Percentiles rank a stretch among this genome's conserved stretches.
These are phyloP conservation scores for Ecliptopera silaceata DNA, from an alignment of 2,888 invertebrate genomes.

Conservation along the genomic window DNA sequence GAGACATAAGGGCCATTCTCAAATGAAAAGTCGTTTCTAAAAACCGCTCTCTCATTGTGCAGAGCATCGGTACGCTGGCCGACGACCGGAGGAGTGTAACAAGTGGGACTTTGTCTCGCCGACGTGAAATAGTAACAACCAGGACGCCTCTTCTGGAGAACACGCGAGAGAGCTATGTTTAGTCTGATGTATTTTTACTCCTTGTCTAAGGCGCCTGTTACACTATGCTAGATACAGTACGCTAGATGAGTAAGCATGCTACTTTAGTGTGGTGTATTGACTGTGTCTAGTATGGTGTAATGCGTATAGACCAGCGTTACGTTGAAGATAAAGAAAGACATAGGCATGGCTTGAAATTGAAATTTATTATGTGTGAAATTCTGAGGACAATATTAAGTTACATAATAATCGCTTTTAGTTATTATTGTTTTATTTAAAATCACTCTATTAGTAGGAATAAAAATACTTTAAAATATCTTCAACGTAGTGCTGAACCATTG, in stretches of 20 bases:
- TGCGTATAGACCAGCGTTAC: slow-evolving; percentile 3
- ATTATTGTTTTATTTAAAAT: too few species aligned
- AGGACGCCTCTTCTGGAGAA: slow-evolving; percentile 88
- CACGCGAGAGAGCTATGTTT: slow-evolving; percentile 87
- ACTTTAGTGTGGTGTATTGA: too few species aligned
- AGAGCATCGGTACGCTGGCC: slow-evolving; percentile 72
- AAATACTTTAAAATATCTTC: neutral
- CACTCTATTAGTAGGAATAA: too few species aligned
- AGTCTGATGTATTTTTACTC: slow-evolving; percentile 30
- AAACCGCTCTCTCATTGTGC: slow-evolving; percentile 28
- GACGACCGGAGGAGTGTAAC: slow-evolving; percentile 74
- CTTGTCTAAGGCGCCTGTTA: slow-evolving; percentile 10
- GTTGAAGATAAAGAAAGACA: slow-evolving; percentile 10
- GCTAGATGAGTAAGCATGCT: too few species aligned
- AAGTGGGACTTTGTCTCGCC: slow-evolving; percentile 69
- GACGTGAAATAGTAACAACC: slow-evolving; percentile 87
- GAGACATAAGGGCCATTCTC: neutral
- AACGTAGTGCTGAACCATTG: neutral
- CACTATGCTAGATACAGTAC: too few species aligned
- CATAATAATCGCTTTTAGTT: too few species aligned
- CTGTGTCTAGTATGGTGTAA: too few species aligned
- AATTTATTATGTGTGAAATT: too few species aligned
- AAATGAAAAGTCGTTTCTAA: neutral
- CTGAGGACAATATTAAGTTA: too few species aligned
- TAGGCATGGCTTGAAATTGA: neutral